Evolutionary conservation across 1,140 invertebrate species (phyloP).

Genomic region (Drosophila santomea): DNA sequence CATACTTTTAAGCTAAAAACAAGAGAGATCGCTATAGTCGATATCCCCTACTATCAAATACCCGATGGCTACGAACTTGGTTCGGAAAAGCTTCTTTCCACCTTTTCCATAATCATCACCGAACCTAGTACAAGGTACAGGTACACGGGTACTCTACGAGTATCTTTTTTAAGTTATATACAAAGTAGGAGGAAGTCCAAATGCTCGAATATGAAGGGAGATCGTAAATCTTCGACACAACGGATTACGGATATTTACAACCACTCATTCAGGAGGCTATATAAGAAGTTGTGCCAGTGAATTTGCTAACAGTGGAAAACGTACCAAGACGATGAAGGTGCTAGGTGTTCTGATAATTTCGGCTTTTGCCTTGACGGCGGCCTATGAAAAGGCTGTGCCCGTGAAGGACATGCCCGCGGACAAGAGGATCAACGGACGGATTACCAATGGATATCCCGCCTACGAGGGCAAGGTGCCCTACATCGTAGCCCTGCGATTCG

Average conservation of each 20-base stretch:
- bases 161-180: too few relatives aligned
- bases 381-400: conserved; percentile 23
- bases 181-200: background rate
- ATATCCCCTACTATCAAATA: too few relatives aligned
- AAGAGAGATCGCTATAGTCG: too few relatives aligned
- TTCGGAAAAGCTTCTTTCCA: too few relatives aligned
- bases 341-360: conserved; percentile 24
- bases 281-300: background rate
- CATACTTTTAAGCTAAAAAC: too few relatives aligned
- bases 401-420: conserved; percentile 42
- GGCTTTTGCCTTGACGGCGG: conserved; percentile 26
- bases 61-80: too few relatives aligned
- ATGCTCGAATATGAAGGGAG: background rate
- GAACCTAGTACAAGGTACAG: background rate
- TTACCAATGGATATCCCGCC: conserved; percentile 57
- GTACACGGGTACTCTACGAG: too few relatives aligned
- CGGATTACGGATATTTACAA: background rate
- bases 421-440: conserved; percentile 40
- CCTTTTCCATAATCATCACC: background rate
- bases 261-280: background rate
- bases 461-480: conserved; percentile 85
- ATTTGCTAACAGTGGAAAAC: background rate
- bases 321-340: conserved; percentile 20
- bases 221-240: conserved; percentile 8
- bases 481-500: conserved; percentile 70